Evolutionary conservation across 1,140 invertebrate genomes (phyloP), one percentile per base, ranked within the genome.

Genomic region (Scaptomyza montana): DNA sequence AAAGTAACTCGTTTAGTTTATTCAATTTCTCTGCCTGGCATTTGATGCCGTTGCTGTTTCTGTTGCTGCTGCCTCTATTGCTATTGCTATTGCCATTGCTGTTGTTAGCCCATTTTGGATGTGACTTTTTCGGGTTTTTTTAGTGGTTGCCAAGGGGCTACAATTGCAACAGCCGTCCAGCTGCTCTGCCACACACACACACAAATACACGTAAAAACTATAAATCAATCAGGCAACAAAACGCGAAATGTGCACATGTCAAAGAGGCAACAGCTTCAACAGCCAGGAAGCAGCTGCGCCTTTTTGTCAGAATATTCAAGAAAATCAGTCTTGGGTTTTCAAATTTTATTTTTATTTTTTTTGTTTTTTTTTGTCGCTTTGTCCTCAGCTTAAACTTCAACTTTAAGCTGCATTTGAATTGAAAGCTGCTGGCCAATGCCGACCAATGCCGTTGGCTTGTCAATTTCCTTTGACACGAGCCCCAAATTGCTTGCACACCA

Each of bases 1-100:
- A 80, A 86, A 78, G 82, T 84, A 87, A 87, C 82, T 89, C 79
- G 80, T 76, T 89, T 87, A 82, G 84, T 72, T 87, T 87, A 87
- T 79, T 74, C 82, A 80, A 89, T 89, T 87, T 89, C 55, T 56
- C 78, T 65, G 36, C 47, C 59, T 39, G 57, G 57, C 59, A 39
- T 60, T 53, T 76, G 30, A 10, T 65, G 36, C 33, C 33, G 33
- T 36, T 36, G 33, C 33, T 3, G 33, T 9, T 36, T 16, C 16
- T 16, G 16, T 1, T 25, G 5, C 30, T 30, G 8, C 8, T 36
- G 33, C 33, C 8, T 5, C 45, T 69, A 45, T 16, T 62, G 28
- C 16, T 69, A 45, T 16, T 62, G 28, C 16, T 61, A 36, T 9
- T 53, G 47, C 43, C 28, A 39, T 28, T 25, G 16, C 9, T 55